Evolutionary conservation across 92 coral and sea anemone species (phyloP), one percentile per base, ranked within the genome.

Genomic region (Micromussa lordhowensis): DNA sequence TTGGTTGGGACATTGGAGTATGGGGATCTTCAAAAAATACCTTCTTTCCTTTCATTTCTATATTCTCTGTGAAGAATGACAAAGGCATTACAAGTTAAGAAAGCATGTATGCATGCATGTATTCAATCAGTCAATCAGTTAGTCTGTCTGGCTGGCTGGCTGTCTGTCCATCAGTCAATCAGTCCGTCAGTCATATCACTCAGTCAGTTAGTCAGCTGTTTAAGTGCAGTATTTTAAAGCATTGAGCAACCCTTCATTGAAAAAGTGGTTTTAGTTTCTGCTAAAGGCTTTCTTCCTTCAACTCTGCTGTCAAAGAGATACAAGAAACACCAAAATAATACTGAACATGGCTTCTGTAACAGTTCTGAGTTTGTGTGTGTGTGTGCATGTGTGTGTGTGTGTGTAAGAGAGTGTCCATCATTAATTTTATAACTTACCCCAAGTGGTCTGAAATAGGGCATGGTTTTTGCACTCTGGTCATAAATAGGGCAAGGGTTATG

Each of bases 11-110:
- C 61, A 66, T 22, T 12, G 64, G 22, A 24, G 80, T 35, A 28
- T 91, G 78, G n/a, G 94, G 69, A 76, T 91, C 91, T 83, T 91
- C 91, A 87, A 88, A 88, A 75, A 64, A 88, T 26, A 88, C 92
- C 80, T 88, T 88, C 22, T 30, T 81, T 36, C 85, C 86, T 68
- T 22, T 82, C 55, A 35, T 64, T 82, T 44, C 58, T 19, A 35
- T 77, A 24, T 82, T 82, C 58, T 82, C 77, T 82, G 77, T 34
- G 31, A 82, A 6, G 36, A 70, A 68, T 22, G 7, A 66, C 26
- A 68, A 24, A 24, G 72, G 35, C 30, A 68, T 68, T 68, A 5
- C 30, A 68, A 21, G 70, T 17, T 64, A 7, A 64, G 22, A 3
- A 16, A 5, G 21, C 68, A 59, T 59, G 68, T 22, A 59, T 1